Evolutionary conservation across 2,113 vertebrate genomes (phyloP), one percentile per base, ranked within the genome.

Genomic region (Colossoma macropomum): DNA sequence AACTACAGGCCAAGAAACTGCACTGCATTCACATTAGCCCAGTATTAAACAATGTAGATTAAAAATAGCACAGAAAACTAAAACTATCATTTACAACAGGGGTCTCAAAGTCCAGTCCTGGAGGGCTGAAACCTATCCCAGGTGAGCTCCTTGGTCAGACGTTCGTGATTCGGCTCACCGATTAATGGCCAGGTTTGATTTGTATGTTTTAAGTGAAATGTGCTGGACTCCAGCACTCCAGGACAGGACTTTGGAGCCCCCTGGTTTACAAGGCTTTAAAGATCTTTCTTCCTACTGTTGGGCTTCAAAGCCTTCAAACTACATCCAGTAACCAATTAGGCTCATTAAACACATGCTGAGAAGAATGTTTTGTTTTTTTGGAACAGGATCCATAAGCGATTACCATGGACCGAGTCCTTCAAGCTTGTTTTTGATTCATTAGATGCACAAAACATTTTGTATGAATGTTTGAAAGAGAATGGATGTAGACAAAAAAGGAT

Each of bases 381-480:
- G 3, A 60, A 28, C 71, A 66, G 71, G 73, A 80, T 34, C 28
- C 23, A 4, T 66, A 66, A 28, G 12, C 27, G 54, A 86, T 16
- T 85, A 81, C 87, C 84, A 54, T n/a, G 79, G 85, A 85, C 72
- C 84, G 85, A 90, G 90, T 91, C 89, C 90, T 90, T 93, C 91
- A 91, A 65, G 83, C 77, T 88, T 87, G 86, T 84, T 73, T 91
- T 91, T 85, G 91, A 90, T 91, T 93, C 86, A 90, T 89, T 86
- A 89, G 88, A 90, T 88, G 94, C 94, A 93, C 93, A 94, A 95
- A 94, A 91, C 89, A 91, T 93, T 95, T 95, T 95, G 94, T 95
- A 92, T 92, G 95, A 93, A 95, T 95, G 94, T 95, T 89, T 91
- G 63, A 90, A 93, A 85, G 73, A 80, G 72, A 85, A 79, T 62